Conservation (phyloP, 2,888 invertebrate species). For the Andrena haemorrhoa region DNA sequence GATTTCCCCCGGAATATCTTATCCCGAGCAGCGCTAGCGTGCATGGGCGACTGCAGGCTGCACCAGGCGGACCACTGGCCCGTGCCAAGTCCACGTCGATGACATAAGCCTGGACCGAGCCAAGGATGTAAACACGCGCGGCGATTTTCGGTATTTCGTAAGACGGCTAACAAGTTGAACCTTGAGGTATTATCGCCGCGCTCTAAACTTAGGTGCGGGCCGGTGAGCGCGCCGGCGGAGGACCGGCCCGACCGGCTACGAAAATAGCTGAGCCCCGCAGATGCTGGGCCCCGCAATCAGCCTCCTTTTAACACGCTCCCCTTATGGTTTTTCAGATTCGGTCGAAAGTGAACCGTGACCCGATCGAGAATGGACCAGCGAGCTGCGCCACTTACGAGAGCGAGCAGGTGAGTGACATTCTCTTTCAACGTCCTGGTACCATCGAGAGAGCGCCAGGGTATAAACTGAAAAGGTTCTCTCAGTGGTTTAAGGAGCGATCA, state of each 20-base stretch:
- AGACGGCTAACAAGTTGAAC: constrained; percentile 72
- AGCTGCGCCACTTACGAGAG: constrained; percentile 68
- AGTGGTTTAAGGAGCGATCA: too few species aligned
- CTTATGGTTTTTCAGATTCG: constrained; percentile 72
- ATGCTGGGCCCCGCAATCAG: constrained; percentile 10
- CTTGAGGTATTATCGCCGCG: constrained; percentile 77
- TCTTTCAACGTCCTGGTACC: neutral
- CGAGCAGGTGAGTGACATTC: constrained; percentile 72
- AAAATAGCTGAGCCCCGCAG: constrained; percentile 51
- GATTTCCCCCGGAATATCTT: too few species aligned
- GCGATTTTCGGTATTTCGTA: constrained; percentile 75
- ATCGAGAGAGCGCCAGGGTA: too few species aligned
- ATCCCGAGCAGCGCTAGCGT: too few species aligned
- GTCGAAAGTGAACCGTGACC: constrained; percentile 70
- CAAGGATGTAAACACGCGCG: constrained; percentile 71
- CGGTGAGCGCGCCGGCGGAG: constrained; percentile 47
- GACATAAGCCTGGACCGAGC: constrained; percentile 68
- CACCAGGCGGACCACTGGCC: neutral
- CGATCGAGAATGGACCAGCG: constrained; percentile 69
- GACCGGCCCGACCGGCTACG: constrained; percentile 46
- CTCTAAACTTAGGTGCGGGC: constrained; percentile 74
- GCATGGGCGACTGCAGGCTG: neutral
- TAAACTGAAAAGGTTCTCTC: too few species aligned
- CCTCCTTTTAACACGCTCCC: constrained; percentile 23
- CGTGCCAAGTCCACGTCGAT: constrained; percentile 62